Conservation (phyloP, 2,797 vertebrate species). For the Sebastes reedi region DNA sequence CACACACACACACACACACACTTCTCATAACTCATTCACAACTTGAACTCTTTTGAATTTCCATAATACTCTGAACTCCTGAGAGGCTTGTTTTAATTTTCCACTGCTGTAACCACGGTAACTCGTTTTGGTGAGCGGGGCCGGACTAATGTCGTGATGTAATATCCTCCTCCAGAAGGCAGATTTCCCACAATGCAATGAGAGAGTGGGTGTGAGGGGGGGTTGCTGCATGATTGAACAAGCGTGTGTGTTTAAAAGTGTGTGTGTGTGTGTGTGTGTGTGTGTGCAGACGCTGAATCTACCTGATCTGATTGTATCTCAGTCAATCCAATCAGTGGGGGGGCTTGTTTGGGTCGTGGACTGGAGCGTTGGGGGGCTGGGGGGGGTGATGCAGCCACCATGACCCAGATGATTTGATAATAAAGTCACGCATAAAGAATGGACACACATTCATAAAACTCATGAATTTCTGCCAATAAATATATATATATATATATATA, state of each 20-base stretch:
- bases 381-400: neutral
- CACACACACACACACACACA: no score
- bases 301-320: constrained; percentile 74
- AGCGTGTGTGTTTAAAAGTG: no score
- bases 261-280: neutral
- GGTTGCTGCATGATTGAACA: constrained; percentile 30
- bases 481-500: neutral
- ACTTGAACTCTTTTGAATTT: constrained; percentile 52
- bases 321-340: constrained; percentile 72
- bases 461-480: neutral
- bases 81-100: constrained; percentile 68
- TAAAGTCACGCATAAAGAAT: constrained; percentile 55
- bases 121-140: constrained; percentile 47
- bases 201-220: neutral
- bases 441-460: constrained; percentile 36
- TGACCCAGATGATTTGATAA: constrained; percentile 62
- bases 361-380: neutral
- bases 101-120: constrained; percentile 62
- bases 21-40: constrained; percentile 51
- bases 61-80: constrained; percentile 55
- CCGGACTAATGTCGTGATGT: constrained; percentile 40
- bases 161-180: constrained; percentile 55
- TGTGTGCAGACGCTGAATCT: constrained; percentile 35
- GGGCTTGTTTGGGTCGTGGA: constrained; percentile 54
- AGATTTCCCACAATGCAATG: constrained; percentile 67